Evolutionary conservation across 2,888 invertebrate genomes (phyloP).

Genomic region (Caenorhabditis uteleia): DNA sequence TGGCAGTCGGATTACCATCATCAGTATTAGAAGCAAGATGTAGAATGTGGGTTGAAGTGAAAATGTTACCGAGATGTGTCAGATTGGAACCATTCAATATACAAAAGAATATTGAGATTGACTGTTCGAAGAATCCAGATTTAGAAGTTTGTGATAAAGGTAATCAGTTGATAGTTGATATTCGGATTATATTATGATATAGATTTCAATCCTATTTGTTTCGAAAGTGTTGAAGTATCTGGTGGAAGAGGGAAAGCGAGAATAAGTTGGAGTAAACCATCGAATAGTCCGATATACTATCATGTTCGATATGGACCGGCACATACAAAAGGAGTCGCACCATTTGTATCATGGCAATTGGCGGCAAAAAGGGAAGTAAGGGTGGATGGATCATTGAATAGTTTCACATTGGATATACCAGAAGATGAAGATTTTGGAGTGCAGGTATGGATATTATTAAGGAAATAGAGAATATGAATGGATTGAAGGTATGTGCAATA

Average conservation of each 20-base stretch:
- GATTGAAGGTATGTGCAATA: slow-evolving; percentile 50
- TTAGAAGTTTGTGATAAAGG: slow-evolving; percentile 57
- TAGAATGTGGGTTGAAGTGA: slow-evolving; percentile 61
- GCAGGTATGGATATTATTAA: slow-evolving; percentile 38
- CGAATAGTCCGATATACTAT: slow-evolving; percentile 54
- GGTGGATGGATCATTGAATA: slow-evolving; percentile 56
- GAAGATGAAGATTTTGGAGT: slow-evolving; percentile 59
- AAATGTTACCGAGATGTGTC: slow-evolving; percentile 58
- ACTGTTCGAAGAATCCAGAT: slow-evolving; percentile 59
- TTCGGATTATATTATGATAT: not conserved
- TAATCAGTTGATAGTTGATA: slow-evolving; percentile 2
- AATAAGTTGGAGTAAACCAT: slow-evolving; percentile 53
- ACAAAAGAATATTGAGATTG: slow-evolving; percentile 63
- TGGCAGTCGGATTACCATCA: slow-evolving; percentile 55
- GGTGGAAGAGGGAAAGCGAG: slow-evolving; percentile 53
- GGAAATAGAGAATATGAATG: too few species aligned
- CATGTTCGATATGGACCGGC: slow-evolving; percentile 59
- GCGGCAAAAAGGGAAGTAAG: slow-evolving; percentile 52
- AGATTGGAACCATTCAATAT: slow-evolving; percentile 60
- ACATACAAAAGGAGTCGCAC: slow-evolving; percentile 52
- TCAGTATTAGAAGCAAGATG: slow-evolving; percentile 60
- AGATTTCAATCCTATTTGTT: slow-evolving; percentile 52
- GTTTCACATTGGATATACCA: slow-evolving; percentile 49
- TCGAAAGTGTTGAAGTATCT: slow-evolving; percentile 50
- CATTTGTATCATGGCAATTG: slow-evolving; percentile 58